Conservation (phyloP, 2,797 vertebrate species). For the Coluber constrictor region DNA sequence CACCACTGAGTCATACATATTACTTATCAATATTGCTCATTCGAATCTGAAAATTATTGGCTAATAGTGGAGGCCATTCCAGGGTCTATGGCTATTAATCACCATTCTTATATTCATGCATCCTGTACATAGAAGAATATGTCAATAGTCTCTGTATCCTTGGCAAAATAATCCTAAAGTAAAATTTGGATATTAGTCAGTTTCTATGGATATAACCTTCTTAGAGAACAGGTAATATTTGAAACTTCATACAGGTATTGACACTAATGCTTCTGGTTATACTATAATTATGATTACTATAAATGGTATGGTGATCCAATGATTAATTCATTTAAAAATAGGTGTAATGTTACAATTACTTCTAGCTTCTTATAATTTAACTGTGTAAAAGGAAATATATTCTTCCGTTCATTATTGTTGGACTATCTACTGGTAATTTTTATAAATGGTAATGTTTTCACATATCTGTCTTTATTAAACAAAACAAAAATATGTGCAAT, state of each 20-base stretch:
- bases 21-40: not conserved
- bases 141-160: not conserved
- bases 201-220: not conserved
- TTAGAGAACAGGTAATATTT: not conserved
- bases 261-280: not conserved
- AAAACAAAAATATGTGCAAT: not conserved
- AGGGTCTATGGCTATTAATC: not conserved
- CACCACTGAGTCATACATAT: not conserved
- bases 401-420: not conserved
- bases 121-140: not conserved
- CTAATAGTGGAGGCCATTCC: not conserved
- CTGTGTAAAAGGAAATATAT: not conserved
- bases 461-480: conserved; percentile 20
- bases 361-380: not conserved
- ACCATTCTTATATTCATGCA: not conserved
- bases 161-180: not conserved
- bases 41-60: not conserved
- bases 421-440: not conserved
- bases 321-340: conserved; percentile 6
- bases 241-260: not conserved
- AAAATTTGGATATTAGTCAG: not conserved
- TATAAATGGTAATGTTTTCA: conserved; percentile 3
- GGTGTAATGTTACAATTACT: not conserved
- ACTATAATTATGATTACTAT: not conserved
- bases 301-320: not conserved